Conservation (phyloP, 2,888 invertebrate genomes). For the Philopedon plagiatum region DNA sequence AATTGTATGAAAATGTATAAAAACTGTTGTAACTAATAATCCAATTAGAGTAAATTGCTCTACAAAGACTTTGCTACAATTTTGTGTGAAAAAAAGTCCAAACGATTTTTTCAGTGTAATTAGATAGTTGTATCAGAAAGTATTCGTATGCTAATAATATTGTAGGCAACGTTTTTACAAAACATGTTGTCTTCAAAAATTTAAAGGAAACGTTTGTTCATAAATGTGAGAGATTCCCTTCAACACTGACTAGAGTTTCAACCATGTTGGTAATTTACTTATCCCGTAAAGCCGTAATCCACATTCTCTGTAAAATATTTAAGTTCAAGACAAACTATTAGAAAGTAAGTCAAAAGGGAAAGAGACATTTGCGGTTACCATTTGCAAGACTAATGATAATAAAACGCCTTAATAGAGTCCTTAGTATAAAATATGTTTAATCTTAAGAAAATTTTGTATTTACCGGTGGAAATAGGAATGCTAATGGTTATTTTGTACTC, state of each 20-base stretch:
- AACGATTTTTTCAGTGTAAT: no score
- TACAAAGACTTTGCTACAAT: no score
- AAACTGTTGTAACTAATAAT: no score
- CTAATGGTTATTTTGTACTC: no score
- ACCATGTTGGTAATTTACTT: neutral
- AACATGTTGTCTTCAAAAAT: no score
- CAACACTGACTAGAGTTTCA: neutral
- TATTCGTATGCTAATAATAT: no score
- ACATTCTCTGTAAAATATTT: neutral
- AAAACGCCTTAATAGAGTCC: neutral
- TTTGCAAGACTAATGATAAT: neutral
- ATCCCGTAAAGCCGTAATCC: neutral
- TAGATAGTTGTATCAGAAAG: no score
- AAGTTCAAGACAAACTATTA: slow-evolving; percentile 4
- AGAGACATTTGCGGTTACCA: neutral
- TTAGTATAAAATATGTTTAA: neutral
- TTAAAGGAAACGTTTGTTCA: neutral
- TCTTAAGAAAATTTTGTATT: neutral
- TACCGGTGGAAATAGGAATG: no score
- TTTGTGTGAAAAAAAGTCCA: no score
- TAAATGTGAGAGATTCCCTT: neutral
- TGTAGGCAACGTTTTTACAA: no score
- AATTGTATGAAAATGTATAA: no score
- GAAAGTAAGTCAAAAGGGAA: slow-evolving; percentile 4
- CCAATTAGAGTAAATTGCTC: no score